Evolutionary conservation across 2,113 vertebrate species (phyloP).

Genomic region (Cyrtonyx montezumae): DNA sequence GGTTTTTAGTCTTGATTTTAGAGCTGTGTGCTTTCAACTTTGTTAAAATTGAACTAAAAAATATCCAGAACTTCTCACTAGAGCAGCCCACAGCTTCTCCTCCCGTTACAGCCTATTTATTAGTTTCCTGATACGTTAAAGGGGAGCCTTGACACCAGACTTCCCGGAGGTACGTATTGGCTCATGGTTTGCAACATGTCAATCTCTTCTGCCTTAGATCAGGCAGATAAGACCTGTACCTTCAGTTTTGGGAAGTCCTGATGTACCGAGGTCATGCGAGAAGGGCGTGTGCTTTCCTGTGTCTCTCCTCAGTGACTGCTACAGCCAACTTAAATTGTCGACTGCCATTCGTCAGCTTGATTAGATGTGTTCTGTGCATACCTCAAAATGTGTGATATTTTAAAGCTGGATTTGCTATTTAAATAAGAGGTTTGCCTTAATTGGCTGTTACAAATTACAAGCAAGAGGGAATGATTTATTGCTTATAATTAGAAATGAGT

Average conservation of each 20-base stretch:
- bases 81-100: neutral
- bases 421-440: constrained; percentile 72
- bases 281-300: neutral
- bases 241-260: neutral
- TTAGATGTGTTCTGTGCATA: constrained; percentile 36
- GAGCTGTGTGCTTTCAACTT: neutral
- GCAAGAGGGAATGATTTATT: constrained; percentile 73
- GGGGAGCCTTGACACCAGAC: neutral
- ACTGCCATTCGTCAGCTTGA: neutral
- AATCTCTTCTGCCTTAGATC: neutral
- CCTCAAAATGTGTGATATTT: constrained; percentile 52
- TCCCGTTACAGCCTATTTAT: neutral
- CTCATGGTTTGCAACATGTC: accelerated
- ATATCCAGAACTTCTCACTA: neutral
- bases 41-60: neutral
- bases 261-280: neutral
- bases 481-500: constrained; percentile 73
- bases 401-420: constrained; percentile 64
- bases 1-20: neutral
- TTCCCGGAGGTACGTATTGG: neutral
- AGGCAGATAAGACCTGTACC: neutral
- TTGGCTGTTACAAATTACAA: constrained; percentile 69
- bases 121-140: neutral
- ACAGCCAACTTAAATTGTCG: neutral
- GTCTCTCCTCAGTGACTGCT: neutral